Conservation (phyloP, 1,140 invertebrate species). For the Dinoponera quadriceps region DNA sequence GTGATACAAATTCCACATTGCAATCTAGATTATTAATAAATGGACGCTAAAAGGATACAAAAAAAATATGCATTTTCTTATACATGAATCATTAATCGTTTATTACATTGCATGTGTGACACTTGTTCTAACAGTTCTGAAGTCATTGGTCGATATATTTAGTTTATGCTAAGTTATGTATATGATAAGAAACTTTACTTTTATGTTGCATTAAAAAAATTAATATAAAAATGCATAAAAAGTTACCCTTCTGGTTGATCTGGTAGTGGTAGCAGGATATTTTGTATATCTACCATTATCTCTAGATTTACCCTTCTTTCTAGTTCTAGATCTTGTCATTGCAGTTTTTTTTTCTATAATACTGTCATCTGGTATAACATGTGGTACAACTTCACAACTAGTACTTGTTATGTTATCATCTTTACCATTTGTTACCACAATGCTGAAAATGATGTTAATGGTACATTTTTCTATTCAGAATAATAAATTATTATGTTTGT, state of each 20-base stretch:
- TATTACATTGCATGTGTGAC: neutral
- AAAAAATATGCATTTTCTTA: neutral
- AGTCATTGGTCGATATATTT: neutral
- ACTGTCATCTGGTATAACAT: neutral
- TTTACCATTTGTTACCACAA: neutral
- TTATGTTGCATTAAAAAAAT: neutral
- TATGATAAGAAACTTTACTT: neutral
- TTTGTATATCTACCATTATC: neutral
- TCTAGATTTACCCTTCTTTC: neutral
- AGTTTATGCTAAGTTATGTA: neutral
- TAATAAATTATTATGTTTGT: neutral
- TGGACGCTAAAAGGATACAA: neutral
- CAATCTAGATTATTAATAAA: neutral
- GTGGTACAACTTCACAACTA: neutral
- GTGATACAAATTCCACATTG: conserved; percentile 44
- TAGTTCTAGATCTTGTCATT: conserved; percentile 15
- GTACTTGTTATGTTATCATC: neutral
- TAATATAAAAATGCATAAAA: neutral
- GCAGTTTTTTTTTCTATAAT: conserved; percentile 40
- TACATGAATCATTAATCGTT: neutral
- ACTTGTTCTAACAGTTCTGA: conserved; percentile 11
- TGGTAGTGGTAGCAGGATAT: neutral
- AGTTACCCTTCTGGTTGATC: conserved; percentile 9
- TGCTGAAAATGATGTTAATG: conserved; percentile 29
- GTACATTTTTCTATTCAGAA: neutral